Percentiles rank a stretch among this genome's conserved stretches.
Conservation (phyloP, 2,888 invertebrate species). For the Ormyrus labotus region DNA sequence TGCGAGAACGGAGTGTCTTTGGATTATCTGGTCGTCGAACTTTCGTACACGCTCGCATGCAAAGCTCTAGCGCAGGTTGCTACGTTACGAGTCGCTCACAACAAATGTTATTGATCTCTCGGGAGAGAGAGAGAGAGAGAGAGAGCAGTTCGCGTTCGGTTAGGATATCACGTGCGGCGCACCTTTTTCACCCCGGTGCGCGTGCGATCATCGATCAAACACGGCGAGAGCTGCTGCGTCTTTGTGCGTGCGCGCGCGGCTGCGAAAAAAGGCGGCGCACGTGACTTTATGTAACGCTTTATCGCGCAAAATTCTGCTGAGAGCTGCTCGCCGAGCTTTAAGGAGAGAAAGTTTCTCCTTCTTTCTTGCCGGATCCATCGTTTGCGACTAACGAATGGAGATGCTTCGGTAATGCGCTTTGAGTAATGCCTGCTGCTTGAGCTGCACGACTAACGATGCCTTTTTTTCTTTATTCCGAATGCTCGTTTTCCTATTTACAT, state of each 20-base stretch:
- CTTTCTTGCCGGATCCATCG: not conserved
- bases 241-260: not conserved
- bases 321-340: not conserved
- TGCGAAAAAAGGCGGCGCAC: not conserved
- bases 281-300: slow-evolving; percentile 9
- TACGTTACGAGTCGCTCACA: slow-evolving; percentile 68
- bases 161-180: slow-evolving; percentile 27
- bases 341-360: not conserved
- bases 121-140: not conserved
- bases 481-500: no score
- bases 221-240: not conserved
- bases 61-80: slow-evolving; percentile 61
- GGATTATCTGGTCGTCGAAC: slow-evolving; percentile 54
- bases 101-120: slow-evolving; percentile 71
- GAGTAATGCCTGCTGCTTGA: no score
- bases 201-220: slow-evolving; percentile 50
- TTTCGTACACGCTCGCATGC: not conserved
- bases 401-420: no score
- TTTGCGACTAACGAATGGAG: no score
- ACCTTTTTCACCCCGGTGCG: not conserved
- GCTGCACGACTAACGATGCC: no score
- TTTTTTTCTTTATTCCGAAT: no score
- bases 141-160: not conserved
- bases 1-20: slow-evolving; percentile 16
- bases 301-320: slow-evolving; percentile 7